Evolutionary conservation across 1,140 invertebrate species (phyloP).

Genomic region (Ladona fulva): DNA sequence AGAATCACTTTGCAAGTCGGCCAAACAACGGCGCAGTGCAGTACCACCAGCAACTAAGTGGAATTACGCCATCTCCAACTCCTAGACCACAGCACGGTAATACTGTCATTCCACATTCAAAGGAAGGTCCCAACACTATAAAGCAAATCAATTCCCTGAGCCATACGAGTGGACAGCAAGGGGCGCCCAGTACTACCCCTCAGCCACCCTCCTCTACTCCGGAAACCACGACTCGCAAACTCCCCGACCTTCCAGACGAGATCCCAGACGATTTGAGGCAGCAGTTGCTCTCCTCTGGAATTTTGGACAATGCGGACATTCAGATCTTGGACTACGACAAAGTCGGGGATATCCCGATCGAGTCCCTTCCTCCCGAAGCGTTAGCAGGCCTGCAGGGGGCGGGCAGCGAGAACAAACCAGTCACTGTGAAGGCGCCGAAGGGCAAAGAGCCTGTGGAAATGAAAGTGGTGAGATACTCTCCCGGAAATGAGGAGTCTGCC

Average conservation of each 20-base stretch:
- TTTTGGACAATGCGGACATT: constrained; percentile 75
- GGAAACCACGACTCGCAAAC: constrained; percentile 23
- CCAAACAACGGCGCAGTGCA: not conserved
- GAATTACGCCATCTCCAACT: constrained; percentile 28
- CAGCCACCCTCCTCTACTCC: constrained; percentile 27
- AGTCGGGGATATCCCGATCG: constrained; percentile 73
- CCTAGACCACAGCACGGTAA: not conserved
- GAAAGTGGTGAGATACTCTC: constrained; percentile 73
- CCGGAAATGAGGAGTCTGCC: constrained; percentile 59
- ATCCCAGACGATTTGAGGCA: constrained; percentile 75
- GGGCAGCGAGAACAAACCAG: constrained; percentile 49
- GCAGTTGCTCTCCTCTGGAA: constrained; percentile 73
- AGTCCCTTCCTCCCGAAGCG: constrained; percentile 74
- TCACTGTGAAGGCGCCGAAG: constrained; percentile 41
- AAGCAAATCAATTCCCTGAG: not conserved
- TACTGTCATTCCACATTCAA: not conserved
- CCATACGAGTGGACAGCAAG: not conserved
- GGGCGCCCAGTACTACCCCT: constrained; percentile 24
- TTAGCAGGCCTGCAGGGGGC: constrained; percentile 58
- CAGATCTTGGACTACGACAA: constrained; percentile 79
- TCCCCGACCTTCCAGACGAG: constrained; percentile 65
- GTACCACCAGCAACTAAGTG: constrained; percentile 30
- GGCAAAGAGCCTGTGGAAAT: constrained; percentile 59
- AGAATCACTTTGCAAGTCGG: not conserved
- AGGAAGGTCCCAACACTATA: not conserved